Percentiles rank a stretch among this genome's conserved stretches.
Conservation (phyloP, 2,797 vertebrate species). For the Micromesistius poutassou region DNA sequence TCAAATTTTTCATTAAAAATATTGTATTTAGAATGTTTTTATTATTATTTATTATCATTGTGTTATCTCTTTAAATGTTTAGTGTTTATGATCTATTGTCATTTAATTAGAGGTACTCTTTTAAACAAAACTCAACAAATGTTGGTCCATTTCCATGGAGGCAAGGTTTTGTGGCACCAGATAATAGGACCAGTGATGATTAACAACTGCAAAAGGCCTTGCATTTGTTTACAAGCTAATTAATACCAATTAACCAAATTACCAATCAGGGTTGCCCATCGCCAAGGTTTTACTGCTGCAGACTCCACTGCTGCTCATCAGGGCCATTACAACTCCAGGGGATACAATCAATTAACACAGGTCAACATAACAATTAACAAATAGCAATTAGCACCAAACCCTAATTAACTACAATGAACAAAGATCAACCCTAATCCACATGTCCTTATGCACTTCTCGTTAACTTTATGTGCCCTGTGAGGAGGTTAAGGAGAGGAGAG, state of each 20-base stretch:
- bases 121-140: neutral
- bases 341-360: constrained; percentile 79
- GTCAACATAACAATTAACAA: constrained; percentile 85
- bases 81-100: neutral
- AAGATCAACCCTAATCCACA: constrained; percentile 86
- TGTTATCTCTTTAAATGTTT: neutral
- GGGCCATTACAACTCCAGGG: constrained; percentile 49
- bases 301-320: constrained; percentile 48
- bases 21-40: neutral
- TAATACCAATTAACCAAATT: constrained; percentile 81
- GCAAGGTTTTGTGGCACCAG: constrained; percentile 21
- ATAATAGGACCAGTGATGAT: constrained; percentile 3
- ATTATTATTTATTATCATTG: neutral
- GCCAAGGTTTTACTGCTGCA: constrained; percentile 69
- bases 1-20: neutral
- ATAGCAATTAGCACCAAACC: constrained; percentile 46
- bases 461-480: constrained; percentile 75
- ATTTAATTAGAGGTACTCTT: neutral
- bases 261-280: constrained; percentile 71
- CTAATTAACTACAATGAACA: constrained; percentile 86
- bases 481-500: constrained; percentile 53
- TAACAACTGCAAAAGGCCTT: constrained; percentile 22
- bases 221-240: constrained; percentile 76
- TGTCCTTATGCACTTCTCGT: constrained; percentile 66
- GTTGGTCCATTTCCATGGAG: neutral